Evolutionary conservation across 1,140 invertebrate genomes (phyloP), one percentile per base, ranked within the genome.

Genomic region (Tetramorium simillimum): DNA sequence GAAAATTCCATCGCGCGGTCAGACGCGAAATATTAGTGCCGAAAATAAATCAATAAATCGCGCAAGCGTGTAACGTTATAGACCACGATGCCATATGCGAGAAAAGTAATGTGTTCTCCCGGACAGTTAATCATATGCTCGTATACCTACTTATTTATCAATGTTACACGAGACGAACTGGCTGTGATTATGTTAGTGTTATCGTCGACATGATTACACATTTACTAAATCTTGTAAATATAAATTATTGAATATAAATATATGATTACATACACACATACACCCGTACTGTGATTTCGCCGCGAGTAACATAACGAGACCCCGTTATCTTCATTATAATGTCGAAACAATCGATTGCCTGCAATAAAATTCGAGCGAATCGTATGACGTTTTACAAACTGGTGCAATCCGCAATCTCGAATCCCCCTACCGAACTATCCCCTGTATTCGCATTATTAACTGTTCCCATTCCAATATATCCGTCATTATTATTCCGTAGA

Each of bases 131-230:
- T 88, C 87, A 72, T 65, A 86, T 77, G 60, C 24, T 75, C 33
- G 70, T 89, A 82, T 84, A 89, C 58, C 67, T 89, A 89, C 65
- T 89, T 86, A n/a, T 92, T 92, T 91, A 91, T 89, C 85, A 86
- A 90, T 72, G 91, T 93, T 92, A 92, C 75, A 81, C 91, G 88
- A 93, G 90, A 88, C 91, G 90, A 94, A 93, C 91, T 93, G 93
- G 93, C 93, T 94, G 93, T 94, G 93, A 94, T 94, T 94, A 94
- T 94, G 93, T 94, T 94, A 93, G 90, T 91, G 81, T 89, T 91
- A 86, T 91, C 70, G 88, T 90, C 89, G 81, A 85, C 69, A 86
- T 76, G 70, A 60, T 91, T 91, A 81, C 63, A 86, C 58, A 86
- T 87, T 85, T 85, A 88, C 51, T 69, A 72, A 72, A 86, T 58